Evolutionary conservation across 2,888 invertebrate genomes (phyloP).

Genomic region (Argynnis bischoffii): DNA sequence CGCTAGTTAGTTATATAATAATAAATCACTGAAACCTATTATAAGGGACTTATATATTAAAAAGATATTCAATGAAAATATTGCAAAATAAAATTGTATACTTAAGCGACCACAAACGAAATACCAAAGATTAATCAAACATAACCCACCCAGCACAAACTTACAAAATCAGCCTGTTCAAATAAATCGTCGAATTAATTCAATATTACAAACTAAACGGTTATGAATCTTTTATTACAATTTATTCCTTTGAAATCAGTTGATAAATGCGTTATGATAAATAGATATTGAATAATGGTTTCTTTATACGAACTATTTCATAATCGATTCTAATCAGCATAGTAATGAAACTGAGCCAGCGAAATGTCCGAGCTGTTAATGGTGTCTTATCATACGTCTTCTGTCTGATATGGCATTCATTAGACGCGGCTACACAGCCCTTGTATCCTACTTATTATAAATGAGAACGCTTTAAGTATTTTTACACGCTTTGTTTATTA

Average conservation of each 20-base stretch:
- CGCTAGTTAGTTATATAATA: too few relatives aligned
- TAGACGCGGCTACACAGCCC: slow-evolving; percentile 28
- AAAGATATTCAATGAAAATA: background rate
- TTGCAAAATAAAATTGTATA: background rate
- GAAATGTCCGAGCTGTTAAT: slow-evolving; percentile 38
- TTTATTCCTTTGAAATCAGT: slow-evolving; percentile 35
- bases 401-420: slow-evolving; percentile 41
- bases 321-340: slow-evolving; percentile 42
- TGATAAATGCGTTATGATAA: slow-evolving; percentile 41
- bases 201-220: slow-evolving; percentile 33
- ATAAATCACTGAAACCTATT: too few relatives aligned
- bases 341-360: slow-evolving; percentile 32
- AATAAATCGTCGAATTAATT: slow-evolving; percentile 39
- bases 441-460: slow-evolving; percentile 22
- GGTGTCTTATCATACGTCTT: slow-evolving; percentile 34
- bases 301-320: slow-evolving; percentile 38
- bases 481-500: background rate
- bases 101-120: background rate
- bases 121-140: slow-evolving; percentile 18
- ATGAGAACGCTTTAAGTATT: slow-evolving; percentile 13
- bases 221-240: slow-evolving; percentile 38
- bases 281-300: slow-evolving; percentile 41
- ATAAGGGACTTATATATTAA: too few relatives aligned
- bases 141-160: slow-evolving; percentile 16
- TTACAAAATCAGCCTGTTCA: slow-evolving; percentile 25